Conservation (phyloP, 2,113 vertebrate genomes). For the Cynocephalus volans region DNA sequence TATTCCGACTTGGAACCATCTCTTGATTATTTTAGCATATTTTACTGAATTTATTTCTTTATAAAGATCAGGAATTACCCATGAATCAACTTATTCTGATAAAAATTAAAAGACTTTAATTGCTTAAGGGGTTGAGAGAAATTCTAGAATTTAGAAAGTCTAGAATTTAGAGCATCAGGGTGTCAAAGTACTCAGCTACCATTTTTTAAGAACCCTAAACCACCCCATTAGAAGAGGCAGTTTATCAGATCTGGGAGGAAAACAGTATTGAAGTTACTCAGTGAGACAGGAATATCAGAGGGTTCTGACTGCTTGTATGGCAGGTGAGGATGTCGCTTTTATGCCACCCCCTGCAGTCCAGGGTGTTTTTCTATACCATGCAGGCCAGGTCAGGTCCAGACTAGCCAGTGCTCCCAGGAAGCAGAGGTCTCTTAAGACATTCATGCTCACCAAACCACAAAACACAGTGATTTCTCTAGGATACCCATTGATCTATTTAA, state of each 20-base stretch:
- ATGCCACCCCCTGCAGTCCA: background rate
- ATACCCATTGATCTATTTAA: background rate
- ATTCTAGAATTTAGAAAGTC: background rate
- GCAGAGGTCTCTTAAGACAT: background rate
- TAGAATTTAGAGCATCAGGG: background rate
- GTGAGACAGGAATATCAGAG: background rate
- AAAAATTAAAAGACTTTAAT: background rate
- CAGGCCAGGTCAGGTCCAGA: background rate
- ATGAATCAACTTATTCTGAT: background rate
- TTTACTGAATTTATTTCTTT: constrained; percentile 48
- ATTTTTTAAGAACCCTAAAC: background rate
- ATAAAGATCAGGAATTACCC: constrained; percentile 27
- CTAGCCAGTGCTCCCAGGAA: background rate
- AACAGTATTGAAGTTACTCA: background rate
- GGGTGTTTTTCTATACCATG: background rate
- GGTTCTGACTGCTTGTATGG: background rate
- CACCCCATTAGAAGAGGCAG: background rate
- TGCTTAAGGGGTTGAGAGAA: background rate
- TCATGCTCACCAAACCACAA: background rate
- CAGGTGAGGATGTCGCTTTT: background rate
- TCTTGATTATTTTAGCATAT: constrained; percentile 15
- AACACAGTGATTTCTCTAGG: background rate
- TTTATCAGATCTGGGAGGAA: constrained; percentile 23
- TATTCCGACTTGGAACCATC: background rate
- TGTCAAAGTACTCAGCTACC: background rate